Conservation (phyloP, 2,888 invertebrate species). For the Dicyrtomina minuta region DNA sequence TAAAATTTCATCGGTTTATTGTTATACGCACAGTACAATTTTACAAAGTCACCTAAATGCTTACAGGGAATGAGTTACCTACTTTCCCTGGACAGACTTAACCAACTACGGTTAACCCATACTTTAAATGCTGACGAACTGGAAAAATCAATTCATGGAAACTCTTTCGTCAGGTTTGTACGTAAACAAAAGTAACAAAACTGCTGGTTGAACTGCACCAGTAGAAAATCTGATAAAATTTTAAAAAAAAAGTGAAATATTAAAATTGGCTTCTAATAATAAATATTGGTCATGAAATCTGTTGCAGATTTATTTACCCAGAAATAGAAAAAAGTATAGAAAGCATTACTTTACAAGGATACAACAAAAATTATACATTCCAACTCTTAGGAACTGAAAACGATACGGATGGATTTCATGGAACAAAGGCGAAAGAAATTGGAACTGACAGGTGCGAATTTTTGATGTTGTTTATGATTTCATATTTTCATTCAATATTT, state of each 20-base stretch:
- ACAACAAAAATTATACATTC: background rate
- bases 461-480: no score
- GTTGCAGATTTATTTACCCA: slow-evolving; percentile 34
- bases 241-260: no score
- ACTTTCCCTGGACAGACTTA: slow-evolving; percentile 1
- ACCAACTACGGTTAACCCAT: slow-evolving; percentile 10
- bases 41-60: no score
- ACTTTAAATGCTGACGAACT: slow-evolving; percentile 17
- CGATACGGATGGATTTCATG: background rate
- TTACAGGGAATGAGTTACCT: slow-evolving; percentile 17
- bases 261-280: no score
- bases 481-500: no score
- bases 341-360: background rate
- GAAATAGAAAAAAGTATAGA: slow-evolving; percentile 5
- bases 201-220: no score
- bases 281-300: background rate
- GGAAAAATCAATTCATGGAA: slow-evolving; percentile 34
- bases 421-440: slow-evolving; percentile 13
- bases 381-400: background rate
- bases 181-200: no score
- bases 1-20: no score
- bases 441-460: slow-evolving; percentile 1
- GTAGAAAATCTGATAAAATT: no score
- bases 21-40: no score
- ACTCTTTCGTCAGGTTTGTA: slow-evolving; percentile 31